Conservation (phyloP, 2,888 invertebrate species). For the Oscheius sp. region DNA sequence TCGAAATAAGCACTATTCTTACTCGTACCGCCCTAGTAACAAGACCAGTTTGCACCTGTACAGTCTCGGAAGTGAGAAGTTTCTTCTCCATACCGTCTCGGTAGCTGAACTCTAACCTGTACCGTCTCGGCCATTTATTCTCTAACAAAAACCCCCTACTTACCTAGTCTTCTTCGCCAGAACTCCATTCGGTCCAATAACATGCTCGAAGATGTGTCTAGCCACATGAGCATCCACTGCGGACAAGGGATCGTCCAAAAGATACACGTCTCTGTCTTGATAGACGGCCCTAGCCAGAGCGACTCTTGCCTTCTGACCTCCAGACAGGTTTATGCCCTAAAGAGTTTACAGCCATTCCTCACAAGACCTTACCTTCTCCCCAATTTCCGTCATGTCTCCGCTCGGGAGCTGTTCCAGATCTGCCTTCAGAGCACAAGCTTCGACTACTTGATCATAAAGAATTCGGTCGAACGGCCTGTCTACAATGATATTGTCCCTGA, state of each 20-base stretch:
- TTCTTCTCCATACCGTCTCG: too few relatives aligned
- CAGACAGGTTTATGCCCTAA: constrained; percentile 71
- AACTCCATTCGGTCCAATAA: constrained; percentile 70
- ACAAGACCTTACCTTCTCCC: constrained; percentile 59
- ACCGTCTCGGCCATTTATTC: neutral
- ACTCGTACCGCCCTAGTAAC: too few relatives aligned
- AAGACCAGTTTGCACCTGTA: too few relatives aligned
- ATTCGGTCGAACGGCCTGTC: constrained; percentile 37
- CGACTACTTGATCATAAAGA: constrained; percentile 31
- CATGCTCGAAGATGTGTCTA: constrained; percentile 81
- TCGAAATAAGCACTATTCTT: too few relatives aligned
- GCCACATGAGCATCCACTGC: constrained; percentile 98
- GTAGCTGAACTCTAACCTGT: too few relatives aligned
- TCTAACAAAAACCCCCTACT: neutral
- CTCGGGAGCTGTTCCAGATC: constrained; percentile 64
- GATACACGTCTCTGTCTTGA: constrained; percentile 86
- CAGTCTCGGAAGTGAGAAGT: too few relatives aligned
- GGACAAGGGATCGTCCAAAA: constrained; percentile 92
- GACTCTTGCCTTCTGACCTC: constrained; percentile 79
- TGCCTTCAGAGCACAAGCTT: constrained; percentile 63
- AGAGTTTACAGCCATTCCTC: neutral
- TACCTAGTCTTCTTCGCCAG: constrained; percentile 78
- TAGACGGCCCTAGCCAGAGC: constrained; percentile 91
- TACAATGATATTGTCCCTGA: constrained; percentile 45
- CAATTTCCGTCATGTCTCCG: constrained; percentile 71